These are phyloP conservation scores for Hapalemur alaotrensis DNA, from an alignment of 2,797 vertebrate genomes.

Conservation along the genomic window DNA sequence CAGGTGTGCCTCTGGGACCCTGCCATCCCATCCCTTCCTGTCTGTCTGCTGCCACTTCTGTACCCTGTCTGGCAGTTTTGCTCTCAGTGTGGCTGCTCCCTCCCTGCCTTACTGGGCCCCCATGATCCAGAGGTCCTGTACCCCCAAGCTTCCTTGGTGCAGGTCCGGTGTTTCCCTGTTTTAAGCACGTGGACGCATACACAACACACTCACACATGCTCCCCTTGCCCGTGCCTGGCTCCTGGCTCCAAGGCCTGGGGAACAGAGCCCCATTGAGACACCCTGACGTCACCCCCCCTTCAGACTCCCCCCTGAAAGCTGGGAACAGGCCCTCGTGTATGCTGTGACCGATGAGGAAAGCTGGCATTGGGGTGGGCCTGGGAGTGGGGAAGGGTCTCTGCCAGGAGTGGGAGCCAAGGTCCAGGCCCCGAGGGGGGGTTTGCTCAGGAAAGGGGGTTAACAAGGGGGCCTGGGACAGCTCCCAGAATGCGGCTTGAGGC, in stretches of 20 bases:
- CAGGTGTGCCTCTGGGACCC: constrained; percentile 66
- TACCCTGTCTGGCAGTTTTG: background rate
- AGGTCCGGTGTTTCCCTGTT: constrained; percentile 57
- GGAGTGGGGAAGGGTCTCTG: constrained; percentile 44
- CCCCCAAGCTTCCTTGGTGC: constrained; percentile 26
- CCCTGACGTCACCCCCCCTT: constrained; percentile 78
- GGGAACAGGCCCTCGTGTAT: constrained; percentile 78
- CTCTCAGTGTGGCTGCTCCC: background rate
- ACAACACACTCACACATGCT: constrained; percentile 71
- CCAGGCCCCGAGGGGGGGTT: background rate
- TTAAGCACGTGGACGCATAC: constrained; percentile 68
- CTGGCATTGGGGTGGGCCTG: constrained; percentile 54
- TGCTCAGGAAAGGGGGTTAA: constrained; percentile 51
- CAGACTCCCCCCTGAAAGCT: constrained; percentile 60
- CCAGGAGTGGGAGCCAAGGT: constrained; percentile 22
- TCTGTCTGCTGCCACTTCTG: constrained; percentile 16
- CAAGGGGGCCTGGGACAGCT: constrained; percentile 55
- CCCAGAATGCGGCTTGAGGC: constrained; percentile 51
- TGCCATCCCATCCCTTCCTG: constrained; percentile 39
- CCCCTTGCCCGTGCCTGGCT: constrained; percentile 84
- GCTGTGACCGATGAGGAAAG: constrained; percentile 66
- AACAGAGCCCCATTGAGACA: constrained; percentile 81
- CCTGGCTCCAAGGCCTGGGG: constrained; percentile 77
- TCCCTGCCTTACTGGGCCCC: background rate
- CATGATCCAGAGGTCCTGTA: background rate